Evolutionary conservation across 2,888 invertebrate species (phyloP), one percentile per base, ranked within the genome.

Genomic region (Pimpla rufipes): DNA sequence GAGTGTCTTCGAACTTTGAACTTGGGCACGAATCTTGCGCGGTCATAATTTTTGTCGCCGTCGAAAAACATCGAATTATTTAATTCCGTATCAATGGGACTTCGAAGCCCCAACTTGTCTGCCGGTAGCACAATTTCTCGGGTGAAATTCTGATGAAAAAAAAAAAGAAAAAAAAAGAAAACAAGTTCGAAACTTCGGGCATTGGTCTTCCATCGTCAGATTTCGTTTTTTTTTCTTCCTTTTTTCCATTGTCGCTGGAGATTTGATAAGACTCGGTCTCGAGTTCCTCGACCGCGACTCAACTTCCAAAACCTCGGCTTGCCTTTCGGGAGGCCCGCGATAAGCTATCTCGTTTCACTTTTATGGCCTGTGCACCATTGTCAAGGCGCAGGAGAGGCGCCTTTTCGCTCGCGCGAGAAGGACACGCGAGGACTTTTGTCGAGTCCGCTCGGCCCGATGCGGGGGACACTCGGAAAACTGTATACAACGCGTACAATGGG

Each of bases 341-440:
- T 59, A 79, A 82, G 45, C 74, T 75, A 62, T 23, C 47, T 64
- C 73, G 55, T 70, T 70, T 74, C 40, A 57, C 62, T 79, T 74
- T 82, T 78, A 78, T 68, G 40, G 57, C 37, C 29, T 29, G n/a
- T n/a, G 57, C 18, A n/a, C n/a, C n/a, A 70, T 71, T 71, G 37
- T 55, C 35, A n/a, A n/a, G 52, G 23, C 50, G 35, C 57, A 18
- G 29, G 2, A n/a, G n/a, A n/a, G n/a, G n/a, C n/a, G n/a, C n/a
- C n/a, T n/a, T 21, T 23, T n/a, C 23, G 18, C 45, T 50, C 23
- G 10, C 23, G 40, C 16, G 23, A 23, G 16, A 52, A 50, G 64
- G 66, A 45, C 35, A 45, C 57, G 71, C 57, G 29, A n/a, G 40
- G 18, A 73, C 71, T 81, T 71, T 67, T 73, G 81, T 77, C 16